Base-by-base conservation (phyloP, 2,113 vertebrate genomes). In the Myocastor coypus region DNA sequence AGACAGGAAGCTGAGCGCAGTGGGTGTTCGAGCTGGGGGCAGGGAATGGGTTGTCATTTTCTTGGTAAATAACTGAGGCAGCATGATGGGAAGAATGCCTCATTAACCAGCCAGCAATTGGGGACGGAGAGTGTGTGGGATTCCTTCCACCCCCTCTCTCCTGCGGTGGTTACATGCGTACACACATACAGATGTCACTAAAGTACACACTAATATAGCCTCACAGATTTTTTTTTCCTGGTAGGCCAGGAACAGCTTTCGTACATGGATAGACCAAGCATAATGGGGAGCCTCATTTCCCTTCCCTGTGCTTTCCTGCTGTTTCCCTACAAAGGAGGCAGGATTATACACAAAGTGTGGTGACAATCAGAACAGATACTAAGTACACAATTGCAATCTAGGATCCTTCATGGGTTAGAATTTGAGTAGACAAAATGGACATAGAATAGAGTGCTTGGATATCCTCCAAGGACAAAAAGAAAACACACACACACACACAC, bases 1-100 rank as follows among this genome's bases (percentile, higher is more conserved):
- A 89, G 96, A 32, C 75, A 52, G 19, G 95, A 92, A 94, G 80
- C 32, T 63, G 57, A 85, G 63, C 95, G 9, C 95, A 77, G 95
- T 40, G 77, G 97, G 77, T 69, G 26, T 91, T 89, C 6, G 1
- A 64, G 82, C 7, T 87, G 87, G 30, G 81, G 87, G 42, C 34
- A 46, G 93, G 64, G 94, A 91, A 91, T 17, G 90, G 77, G 57
- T 87, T 97, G 28, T 86, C 97, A 50, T 96, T 94, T 92, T 94
- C 86, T 83, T 19, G 7, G 78, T 96, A 95, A 97, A 97, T 97
- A 96, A 97, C 94, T 75, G 78, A 97, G 97, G 94, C 94, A 88
- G 68, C 90, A 2, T 83, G 93, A 86, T 68, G 90, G 30, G 55
- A 20, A 66, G 73, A 91, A 92, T 93, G 97, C 68, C 83, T 97